A percentile compares a stretch with the other conserved stretches of the same genome.
phyloP scores from a whole-genome alignment of 1,140 invertebrate species.

The Hermetia illucens region DNA sequence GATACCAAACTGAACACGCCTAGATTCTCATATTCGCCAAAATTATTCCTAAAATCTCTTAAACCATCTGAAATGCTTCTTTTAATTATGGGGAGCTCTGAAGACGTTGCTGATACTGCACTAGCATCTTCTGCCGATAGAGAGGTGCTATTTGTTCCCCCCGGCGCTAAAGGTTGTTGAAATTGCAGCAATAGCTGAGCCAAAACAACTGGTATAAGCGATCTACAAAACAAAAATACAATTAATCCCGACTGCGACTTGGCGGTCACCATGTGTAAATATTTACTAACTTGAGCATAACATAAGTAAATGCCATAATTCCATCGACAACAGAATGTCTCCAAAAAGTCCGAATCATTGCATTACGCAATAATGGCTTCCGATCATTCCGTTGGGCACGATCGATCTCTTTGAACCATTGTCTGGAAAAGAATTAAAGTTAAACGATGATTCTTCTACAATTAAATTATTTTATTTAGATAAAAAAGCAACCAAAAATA shows the following conservation, averaged over 20 bases:
- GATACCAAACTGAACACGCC: no score
- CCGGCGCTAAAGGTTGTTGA: slow-evolving; percentile 10
- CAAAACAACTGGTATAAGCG: slow-evolving; percentile 33
- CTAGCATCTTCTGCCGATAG: slow-evolving; percentile 4
- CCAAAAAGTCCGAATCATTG: slow-evolving; percentile 30
- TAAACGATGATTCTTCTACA: no score
- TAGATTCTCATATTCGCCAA: not conserved
- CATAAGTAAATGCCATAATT: slow-evolving; percentile 28
- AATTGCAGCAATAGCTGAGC: slow-evolving; percentile 30
- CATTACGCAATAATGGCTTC: slow-evolving; percentile 30
- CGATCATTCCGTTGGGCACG: slow-evolving; percentile 19
- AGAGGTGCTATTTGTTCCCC: not conserved
- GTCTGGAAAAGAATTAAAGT: slow-evolving; percentile 24
- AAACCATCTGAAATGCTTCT: not conserved
- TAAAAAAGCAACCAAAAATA: slow-evolving; percentile 1
- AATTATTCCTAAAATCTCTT: not conserved
- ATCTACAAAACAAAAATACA: slow-evolving; percentile 15
- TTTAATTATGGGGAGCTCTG: not conserved
- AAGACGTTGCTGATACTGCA: not conserved
- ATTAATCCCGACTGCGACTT: slow-evolving; percentile 19
- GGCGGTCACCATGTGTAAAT: slow-evolving; percentile 29
- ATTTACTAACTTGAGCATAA: slow-evolving; percentile 31
- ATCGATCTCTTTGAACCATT: slow-evolving; percentile 36
- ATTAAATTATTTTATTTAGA: not conserved
- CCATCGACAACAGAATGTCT: slow-evolving; percentile 31